Base-by-base conservation (phyloP, 2,113 vertebrate genomes). In the Ia io region DNA sequence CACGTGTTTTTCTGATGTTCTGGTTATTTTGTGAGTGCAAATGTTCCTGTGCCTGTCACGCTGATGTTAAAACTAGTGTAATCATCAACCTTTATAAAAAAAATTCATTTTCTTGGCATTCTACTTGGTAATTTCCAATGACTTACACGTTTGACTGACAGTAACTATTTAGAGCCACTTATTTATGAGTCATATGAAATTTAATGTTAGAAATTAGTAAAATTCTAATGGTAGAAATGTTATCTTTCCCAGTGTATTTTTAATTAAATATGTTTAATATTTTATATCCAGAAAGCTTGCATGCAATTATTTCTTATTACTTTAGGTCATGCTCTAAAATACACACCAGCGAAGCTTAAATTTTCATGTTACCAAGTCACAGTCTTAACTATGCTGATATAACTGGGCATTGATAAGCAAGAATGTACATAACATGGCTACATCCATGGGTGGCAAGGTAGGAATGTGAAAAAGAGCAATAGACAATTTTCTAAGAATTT, bases 1-100 rank as follows among this genome's bases (percentile, higher is more conserved):
- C 18, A 86, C 11, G 59, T 69, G 77, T 63, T 92, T 85, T 85
- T 77, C 87, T 71, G 71, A 76, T 92, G 77, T 47, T 97, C 69
- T 76, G 95, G 59, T 78, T 88, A 69, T 84, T 88, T 87, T 85
- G 40, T 76, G 53, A 90, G 40, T 77, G 40, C 92, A 95, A 59
- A 30, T 61, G 61, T 94, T 92, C 93, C 93, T 35, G 59, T 88
- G 42, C 37, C 93, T 92, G 37, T 90, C 93, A 92, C 80, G 94
- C 78, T 96, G 77, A 89, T 85, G 87, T 97, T 96, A 97, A 88
- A 97, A 91, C 92, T 91, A 94, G 77, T 92, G 71, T 83, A 95
- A 94, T 96, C 84, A 96, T 93, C 90, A 96, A 80, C 53, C 71
- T 70, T 96, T 84, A 88, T 61, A 37, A 44, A 93, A 93, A 86